Conservation (phyloP, 1,140 invertebrate genomes). For the Lamellibrachia luymesi region DNA sequence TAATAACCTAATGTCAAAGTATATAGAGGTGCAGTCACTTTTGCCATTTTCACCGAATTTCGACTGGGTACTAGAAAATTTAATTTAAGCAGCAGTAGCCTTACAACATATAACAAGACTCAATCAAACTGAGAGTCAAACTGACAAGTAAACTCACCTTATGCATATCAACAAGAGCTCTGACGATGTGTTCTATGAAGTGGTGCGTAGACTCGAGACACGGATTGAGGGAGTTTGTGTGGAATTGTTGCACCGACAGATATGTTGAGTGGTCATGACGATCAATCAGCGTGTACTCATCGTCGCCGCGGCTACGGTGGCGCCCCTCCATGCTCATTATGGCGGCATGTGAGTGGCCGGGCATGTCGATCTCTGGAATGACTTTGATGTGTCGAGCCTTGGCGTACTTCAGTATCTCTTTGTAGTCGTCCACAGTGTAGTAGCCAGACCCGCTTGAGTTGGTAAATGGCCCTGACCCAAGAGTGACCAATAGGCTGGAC, state of each 20-base stretch:
- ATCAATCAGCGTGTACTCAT: conserved; percentile 37
- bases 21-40: no score
- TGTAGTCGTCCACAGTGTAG: conserved; percentile 46
- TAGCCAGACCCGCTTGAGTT: conserved; percentile 39
- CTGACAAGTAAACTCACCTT: conserved; percentile 16
- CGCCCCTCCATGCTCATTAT: conserved; percentile 46
- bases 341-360: conserved; percentile 48
- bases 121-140: neutral
- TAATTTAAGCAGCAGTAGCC: no score
- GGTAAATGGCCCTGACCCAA: conserved; percentile 43
- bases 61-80: no score
- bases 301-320: conserved; percentile 21
- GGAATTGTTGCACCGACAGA: conserved; percentile 44
- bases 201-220: conserved; percentile 44
- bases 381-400: conserved; percentile 41
- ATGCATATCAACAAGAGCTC: conserved; percentile 13
- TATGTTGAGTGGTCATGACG: conserved; percentile 42
- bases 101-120: no score
- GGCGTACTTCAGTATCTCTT: conserved; percentile 44
- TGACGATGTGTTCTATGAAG: conserved; percentile 25
- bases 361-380: conserved; percentile 53
- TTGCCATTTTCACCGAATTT: no score
- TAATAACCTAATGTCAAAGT: no score
- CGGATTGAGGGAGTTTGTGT: conserved; percentile 50
- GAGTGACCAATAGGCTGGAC: conserved; percentile 35